A percentile compares a stretch with the other conserved stretches of the same genome.
phyloP scores from a whole-genome alignment of 2,888 invertebrate species.

The Platycheirus rosarum region DNA sequence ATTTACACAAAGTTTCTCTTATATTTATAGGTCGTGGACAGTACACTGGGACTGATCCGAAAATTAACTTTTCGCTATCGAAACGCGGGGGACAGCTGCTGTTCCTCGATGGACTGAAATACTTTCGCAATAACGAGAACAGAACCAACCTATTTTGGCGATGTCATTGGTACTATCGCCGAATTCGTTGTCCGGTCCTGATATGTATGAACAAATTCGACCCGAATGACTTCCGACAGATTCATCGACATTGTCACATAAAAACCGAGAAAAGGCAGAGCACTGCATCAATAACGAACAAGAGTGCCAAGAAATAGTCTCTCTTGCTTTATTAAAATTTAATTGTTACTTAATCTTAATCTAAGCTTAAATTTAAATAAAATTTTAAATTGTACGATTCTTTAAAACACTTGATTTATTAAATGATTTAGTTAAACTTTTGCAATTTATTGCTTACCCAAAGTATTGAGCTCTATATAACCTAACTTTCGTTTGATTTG shows the following conservation, averaged over 20 bases:
- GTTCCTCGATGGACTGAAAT: constrained; percentile 81
- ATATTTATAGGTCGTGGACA: constrained; percentile 76
- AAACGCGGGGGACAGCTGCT: constrained; percentile 81
- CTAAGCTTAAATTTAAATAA: too few species aligned
- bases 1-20: constrained; percentile 46
- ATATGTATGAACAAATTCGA: constrained; percentile 82
- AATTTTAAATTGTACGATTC: too few species aligned
- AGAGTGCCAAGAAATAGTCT: constrained; percentile 23
- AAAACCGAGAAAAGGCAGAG: constrained; percentile 76
- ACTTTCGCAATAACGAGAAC: constrained; percentile 82
- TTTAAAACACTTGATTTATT: too few species aligned
- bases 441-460: too few species aligned
- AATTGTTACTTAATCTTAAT: too few species aligned
- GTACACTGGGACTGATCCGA: constrained; percentile 78
- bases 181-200: constrained; percentile 81
- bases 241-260: constrained; percentile 81
- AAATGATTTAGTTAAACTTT: too few species aligned
- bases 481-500: constrained; percentile 47
- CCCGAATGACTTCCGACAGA: constrained; percentile 80
- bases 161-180: constrained; percentile 82
- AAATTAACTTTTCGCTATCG: constrained; percentile 81
- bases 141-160: constrained; percentile 82
- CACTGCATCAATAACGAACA: constrained; percentile 37
- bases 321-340: too few species aligned
- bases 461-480: constrained; percentile 50